Evolutionary conservation across 2,888 invertebrate genomes (phyloP).

Genomic region (Hirtodrosophila duncani): DNA sequence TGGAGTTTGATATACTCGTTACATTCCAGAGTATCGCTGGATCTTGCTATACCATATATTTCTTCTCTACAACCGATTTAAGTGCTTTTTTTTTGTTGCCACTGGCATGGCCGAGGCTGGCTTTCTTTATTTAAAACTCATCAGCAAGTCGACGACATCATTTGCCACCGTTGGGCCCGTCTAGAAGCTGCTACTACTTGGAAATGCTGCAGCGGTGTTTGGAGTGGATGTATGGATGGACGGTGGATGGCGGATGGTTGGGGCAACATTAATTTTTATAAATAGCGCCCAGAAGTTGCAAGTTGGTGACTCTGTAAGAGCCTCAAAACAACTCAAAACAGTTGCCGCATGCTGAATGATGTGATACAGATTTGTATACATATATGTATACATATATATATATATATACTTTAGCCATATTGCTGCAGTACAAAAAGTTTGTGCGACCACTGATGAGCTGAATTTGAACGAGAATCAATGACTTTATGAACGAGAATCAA

Average conservation of each 20-base stretch:
- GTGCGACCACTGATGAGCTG: too few species aligned
- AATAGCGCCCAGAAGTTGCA: constrained; percentile 50
- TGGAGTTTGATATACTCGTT: too few species aligned
- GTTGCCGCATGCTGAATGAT: constrained; percentile 43
- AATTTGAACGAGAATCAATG: too few species aligned
- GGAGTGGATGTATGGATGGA: constrained; percentile 7
- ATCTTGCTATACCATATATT: background rate
- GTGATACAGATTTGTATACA: constrained; percentile 27
- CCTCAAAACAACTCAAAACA: constrained; percentile 3
- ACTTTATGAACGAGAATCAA: too few species aligned
- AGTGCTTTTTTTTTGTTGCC: constrained; percentile 44
- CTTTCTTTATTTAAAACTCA: constrained; percentile 65
- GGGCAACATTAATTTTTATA: constrained; percentile 57
- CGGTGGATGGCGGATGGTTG: background rate
- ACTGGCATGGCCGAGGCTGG: too few species aligned
- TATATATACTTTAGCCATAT: too few species aligned
- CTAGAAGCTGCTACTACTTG: constrained; percentile 1
- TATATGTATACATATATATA: too few species aligned
- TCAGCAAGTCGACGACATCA: constrained; percentile 69
- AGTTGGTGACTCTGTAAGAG: too few species aligned
- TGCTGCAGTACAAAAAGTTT: too few species aligned
- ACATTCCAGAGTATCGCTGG: background rate
- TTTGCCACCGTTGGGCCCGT: constrained; percentile 55
- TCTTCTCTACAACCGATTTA: constrained; percentile 29
- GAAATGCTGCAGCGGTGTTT: background rate